Evolutionary conservation across 2,888 invertebrate species (phyloP).

Genomic region (Elegia similella): DNA sequence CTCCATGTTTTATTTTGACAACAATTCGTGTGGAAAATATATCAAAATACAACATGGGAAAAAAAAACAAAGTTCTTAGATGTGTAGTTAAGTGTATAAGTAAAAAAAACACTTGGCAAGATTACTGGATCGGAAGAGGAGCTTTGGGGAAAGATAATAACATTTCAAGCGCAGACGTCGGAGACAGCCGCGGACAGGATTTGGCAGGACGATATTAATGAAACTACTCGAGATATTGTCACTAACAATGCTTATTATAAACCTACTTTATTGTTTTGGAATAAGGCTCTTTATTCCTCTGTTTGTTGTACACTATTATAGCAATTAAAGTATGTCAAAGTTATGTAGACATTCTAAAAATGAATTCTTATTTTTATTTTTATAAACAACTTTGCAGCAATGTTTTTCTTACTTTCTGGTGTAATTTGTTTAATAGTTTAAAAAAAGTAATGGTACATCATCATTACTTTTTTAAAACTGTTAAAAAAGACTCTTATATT

Average conservation of each 20-base stretch:
- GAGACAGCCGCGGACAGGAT: slow-evolving; percentile 42
- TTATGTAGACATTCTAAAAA: background rate
- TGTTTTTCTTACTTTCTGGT: too few species aligned
- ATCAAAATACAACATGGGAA: slow-evolving; percentile 17
- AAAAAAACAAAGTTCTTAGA: slow-evolving; percentile 23
- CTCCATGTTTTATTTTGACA: slow-evolving; percentile 9
- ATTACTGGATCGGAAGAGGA: slow-evolving; percentile 63
- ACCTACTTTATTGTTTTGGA: slow-evolving; percentile 6
- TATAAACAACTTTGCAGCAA: background rate
- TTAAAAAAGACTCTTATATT: too few species aligned
- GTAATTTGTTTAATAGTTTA: too few species aligned
- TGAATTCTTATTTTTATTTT: background rate
- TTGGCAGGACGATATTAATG: slow-evolving; percentile 41
- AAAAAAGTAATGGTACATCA: too few species aligned
- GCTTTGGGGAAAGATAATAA: slow-evolving; percentile 74
- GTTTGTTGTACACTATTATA: background rate
- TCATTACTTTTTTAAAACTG: too few species aligned
- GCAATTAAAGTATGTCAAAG: too few species aligned
- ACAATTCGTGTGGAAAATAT: slow-evolving; percentile 17
- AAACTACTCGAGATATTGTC: slow-evolving; percentile 25
- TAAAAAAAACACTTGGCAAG: slow-evolving; percentile 61
- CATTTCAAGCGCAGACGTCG: slow-evolving; percentile 64
- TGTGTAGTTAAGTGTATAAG: slow-evolving; percentile 37
- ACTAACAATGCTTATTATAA: slow-evolving; percentile 15
- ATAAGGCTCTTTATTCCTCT: slow-evolving; percentile 3